phyloP scores from a whole-genome alignment of 2,113 vertebrate genomes.

The Muntiacus muntjak region DNA sequence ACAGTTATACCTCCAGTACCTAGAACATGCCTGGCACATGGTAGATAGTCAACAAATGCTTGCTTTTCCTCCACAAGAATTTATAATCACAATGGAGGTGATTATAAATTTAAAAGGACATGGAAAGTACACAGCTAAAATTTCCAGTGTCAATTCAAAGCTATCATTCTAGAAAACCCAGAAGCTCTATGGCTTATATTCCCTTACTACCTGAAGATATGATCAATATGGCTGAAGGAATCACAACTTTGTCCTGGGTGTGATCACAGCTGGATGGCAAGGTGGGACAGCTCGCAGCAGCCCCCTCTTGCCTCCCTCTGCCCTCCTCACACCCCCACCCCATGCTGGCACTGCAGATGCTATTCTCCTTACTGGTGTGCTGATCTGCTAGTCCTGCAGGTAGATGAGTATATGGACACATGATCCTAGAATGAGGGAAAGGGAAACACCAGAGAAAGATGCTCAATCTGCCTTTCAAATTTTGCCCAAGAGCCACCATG shows the following conservation, averaged over 20 bases:
- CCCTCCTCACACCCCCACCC: accelerated
- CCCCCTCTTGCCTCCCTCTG: too few species aligned
- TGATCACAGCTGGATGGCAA: background rate
- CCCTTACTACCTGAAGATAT: background rate
- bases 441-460: background rate
- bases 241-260: background rate
- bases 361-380: background rate
- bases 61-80: background rate
- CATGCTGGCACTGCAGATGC: background rate
- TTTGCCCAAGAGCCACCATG: background rate
- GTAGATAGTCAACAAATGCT: background rate
- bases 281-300: accelerated
- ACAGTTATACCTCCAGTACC: background rate
- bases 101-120: background rate
- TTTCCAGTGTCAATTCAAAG: background rate
- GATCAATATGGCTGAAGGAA: background rate
- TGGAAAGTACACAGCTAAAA: background rate
- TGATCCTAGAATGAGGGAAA: background rate
- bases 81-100: background rate
- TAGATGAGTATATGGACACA: background rate
- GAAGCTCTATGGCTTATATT: background rate
- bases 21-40: background rate
- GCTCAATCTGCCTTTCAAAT: background rate
- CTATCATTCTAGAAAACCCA: background rate
- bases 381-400: background rate